Percentiles rank a stretch among this genome's conserved stretches.
Conservation (phyloP, 2,113 vertebrate genomes). For the Parotia lawesii region DNA sequence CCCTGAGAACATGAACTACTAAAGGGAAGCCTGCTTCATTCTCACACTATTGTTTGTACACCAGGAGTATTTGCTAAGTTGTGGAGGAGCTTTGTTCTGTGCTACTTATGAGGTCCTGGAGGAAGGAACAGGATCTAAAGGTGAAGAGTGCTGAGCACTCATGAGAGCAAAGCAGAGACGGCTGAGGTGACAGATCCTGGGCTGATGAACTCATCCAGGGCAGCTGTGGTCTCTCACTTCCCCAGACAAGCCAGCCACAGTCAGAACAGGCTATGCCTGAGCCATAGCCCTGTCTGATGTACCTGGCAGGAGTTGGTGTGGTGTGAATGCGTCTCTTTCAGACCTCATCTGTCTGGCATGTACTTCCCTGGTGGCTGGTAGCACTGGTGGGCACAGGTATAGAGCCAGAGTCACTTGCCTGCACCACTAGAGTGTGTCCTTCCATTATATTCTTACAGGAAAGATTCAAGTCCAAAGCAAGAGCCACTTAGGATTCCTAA, state of each 20-base stretch:
- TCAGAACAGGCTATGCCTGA: background rate
- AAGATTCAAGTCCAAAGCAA: background rate
- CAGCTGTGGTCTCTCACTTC: background rate
- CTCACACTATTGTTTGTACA: background rate
- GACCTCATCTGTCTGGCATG: background rate
- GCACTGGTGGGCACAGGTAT: background rate
- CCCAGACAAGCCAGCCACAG: background rate
- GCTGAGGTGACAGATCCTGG: background rate
- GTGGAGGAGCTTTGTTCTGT: background rate
- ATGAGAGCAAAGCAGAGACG: background rate
- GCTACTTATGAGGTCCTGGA: background rate
- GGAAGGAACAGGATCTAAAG: background rate
- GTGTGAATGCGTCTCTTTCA: background rate
- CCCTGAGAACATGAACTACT: background rate
- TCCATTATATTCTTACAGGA: background rate
- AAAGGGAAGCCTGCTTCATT: background rate
- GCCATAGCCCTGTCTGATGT: accelerated
- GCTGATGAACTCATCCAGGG: background rate
- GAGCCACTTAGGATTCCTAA: background rate
- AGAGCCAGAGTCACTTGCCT: background rate
- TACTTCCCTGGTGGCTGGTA: background rate
- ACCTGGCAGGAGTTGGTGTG: background rate
- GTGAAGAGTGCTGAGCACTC: background rate
- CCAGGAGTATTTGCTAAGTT: background rate
- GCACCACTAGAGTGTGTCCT: accelerated